A percentile compares a stretch with the other conserved stretches of the same genome.
These are phyloP conservation scores for Halcyon smyrnensis DNA, from an alignment of 2,797 vertebrate species.

Conservation along the genomic window DNA sequence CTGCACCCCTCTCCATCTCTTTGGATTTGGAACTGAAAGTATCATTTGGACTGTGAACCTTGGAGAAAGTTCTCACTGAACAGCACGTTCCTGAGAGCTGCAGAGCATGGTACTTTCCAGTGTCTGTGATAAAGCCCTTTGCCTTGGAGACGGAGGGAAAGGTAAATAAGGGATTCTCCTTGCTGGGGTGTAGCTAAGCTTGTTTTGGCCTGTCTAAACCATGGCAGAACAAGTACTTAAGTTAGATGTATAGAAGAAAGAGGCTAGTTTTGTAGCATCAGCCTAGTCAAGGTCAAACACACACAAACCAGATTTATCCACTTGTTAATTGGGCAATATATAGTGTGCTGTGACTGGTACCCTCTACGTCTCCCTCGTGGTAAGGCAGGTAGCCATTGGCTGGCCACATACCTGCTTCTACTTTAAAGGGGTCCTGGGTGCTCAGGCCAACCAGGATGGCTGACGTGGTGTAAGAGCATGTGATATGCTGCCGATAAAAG, in stretches of 20 bases:
- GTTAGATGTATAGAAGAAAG: not conserved
- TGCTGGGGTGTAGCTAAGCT: not conserved
- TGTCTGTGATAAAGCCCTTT: not conserved
- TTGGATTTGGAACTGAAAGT: not conserved
- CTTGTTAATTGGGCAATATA: not conserved
- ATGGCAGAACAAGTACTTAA: not conserved
- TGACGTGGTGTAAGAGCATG: too few species aligned
- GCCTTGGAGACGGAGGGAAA: not conserved
- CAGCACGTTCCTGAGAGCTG: not conserved
- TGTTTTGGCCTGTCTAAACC: not conserved
- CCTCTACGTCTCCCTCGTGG: fast-evolving
- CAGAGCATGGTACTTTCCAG: not conserved
- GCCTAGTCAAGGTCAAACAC: not conserved
- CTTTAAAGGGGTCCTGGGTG: not conserved
- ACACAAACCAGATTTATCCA: not conserved
- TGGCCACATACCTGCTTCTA: not conserved
- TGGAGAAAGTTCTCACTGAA: not conserved
- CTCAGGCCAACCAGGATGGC: not conserved
- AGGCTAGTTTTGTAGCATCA: not conserved
- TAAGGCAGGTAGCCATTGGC: not conserved
- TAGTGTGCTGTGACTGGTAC: not conserved
- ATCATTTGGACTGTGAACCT: not conserved
- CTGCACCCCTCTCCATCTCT: not conserved
- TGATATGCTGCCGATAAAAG: not conserved
- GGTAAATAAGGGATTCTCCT: not conserved